Percentiles rank a stretch among this genome's conserved stretches.
Evolutionary conservation across 2,888 invertebrate species (phyloP).

Genomic region (Ochlodes sylvanus): DNA sequence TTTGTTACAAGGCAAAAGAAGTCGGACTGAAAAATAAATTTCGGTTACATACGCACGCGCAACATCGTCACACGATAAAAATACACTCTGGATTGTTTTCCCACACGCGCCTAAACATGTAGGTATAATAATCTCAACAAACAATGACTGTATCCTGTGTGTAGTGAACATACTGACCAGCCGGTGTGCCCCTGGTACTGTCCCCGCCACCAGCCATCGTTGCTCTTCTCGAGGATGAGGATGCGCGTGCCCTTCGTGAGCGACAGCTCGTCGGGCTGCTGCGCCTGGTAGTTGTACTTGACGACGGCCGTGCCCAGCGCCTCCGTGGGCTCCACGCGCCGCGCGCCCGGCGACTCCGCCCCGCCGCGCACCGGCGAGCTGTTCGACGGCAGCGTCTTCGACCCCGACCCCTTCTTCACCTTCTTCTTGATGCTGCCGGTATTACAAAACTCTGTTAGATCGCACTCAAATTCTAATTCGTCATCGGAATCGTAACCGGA

Average conservation of each 20-base stretch:
- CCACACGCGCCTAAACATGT: too few relatives aligned
- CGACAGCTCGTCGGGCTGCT: conserved; percentile 97
- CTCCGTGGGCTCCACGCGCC: conserved; percentile 93
- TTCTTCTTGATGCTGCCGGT: conserved; percentile 91
- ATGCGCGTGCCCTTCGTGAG: conserved; percentile 97
- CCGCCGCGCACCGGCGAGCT: conserved; percentile 92
- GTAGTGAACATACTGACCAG: conserved; percentile 67
- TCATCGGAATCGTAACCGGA: neutral
- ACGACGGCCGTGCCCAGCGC: conserved; percentile 96
- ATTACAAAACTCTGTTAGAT: neutral
- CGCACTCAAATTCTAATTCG: neutral
- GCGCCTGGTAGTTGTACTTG: conserved; percentile 97
- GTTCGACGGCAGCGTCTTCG: conserved; percentile 93
- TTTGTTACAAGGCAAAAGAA: too few relatives aligned
- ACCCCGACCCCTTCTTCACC: conserved; percentile 92
- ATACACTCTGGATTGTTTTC: too few relatives aligned
- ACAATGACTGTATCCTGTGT: too few relatives aligned
- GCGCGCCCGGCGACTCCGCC: conserved; percentile 59
- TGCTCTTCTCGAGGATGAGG: conserved; percentile 98
- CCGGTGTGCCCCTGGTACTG: conserved; percentile 87
- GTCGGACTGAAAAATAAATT: too few relatives aligned
- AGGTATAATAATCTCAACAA: too few relatives aligned
- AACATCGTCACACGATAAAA: too few relatives aligned
- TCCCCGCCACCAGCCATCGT: conserved; percentile 99
- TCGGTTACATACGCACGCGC: too few relatives aligned